Evolutionary conservation across 2,797 vertebrate species (phyloP), one percentile per base, ranked within the genome.

Genomic region (Phoebastria nigripes): DNA sequence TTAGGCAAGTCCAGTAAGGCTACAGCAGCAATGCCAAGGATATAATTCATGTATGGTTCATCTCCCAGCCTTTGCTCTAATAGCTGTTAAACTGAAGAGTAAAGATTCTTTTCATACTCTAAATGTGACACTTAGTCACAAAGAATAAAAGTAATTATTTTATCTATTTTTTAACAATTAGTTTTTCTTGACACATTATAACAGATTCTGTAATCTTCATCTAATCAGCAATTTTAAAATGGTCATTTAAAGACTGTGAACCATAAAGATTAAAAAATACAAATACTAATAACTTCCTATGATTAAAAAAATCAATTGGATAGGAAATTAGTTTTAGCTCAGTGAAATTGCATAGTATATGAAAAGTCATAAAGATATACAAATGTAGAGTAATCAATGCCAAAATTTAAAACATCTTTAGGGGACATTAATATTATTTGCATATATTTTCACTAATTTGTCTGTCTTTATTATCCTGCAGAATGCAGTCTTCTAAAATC

Each of bases 301-400:
- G 24, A 94, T 76, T 92, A 67, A 94, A 90, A 90, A 95, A 80
- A 81, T 88, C 71, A 82, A 29, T 83, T 76, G 39, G 41, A 42
- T 54, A 44, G 44, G 71, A 87, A 95, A 76, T 72, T 6, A 81
- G 37, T 88, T 92, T 94, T 44, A 79, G 87, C 52, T 86, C 33
- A 78, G 26, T 47, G 52, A 90, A 86, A 91, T 12, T 59, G 29
- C 22, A 31, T 33, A 44, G 11, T 47, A 62, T 54, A 46, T 74
- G 37, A 79, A 54, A 72, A 94, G 62, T 79, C 20, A 17, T 74
- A 71, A 69, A 88, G n/a, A 76, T 72, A 69, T 7, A 85, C 9
- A 91, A 78, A 78, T 74, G 17, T 29, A 35, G 37, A 69, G 25
- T 25, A 74, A 90, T 83, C 58, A 29, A 42, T 83, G 78, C 35